Evolutionary conservation across 1,140 invertebrate genomes (phyloP).

Genomic region (Drosophila mojavensis): DNA sequence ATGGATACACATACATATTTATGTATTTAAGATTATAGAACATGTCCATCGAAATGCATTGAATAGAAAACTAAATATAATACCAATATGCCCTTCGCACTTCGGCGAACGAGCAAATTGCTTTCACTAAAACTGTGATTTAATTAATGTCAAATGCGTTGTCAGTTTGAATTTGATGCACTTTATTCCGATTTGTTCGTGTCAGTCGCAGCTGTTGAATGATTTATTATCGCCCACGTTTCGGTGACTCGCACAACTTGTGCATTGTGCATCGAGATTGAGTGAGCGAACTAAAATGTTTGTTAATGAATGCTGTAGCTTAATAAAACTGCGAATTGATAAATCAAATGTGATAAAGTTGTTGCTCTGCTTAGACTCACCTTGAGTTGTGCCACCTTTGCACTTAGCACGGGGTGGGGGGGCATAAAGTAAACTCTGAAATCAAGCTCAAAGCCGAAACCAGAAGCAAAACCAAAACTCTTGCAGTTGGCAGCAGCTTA

Average conservation of each 20-base stretch:
- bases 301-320: too few species aligned
- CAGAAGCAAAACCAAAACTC: conserved; percentile 47
- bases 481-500: conserved; percentile 74
- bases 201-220: neutral
- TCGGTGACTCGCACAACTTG: neutral
- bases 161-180: neutral
- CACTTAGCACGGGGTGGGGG: neutral
- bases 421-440: conserved; percentile 25
- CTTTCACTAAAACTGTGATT: neutral
- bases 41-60: too few species aligned
- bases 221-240: neutral
- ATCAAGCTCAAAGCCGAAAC: conserved; percentile 38
- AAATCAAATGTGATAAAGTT: too few species aligned
- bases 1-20: too few species aligned
- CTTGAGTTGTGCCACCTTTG: too few species aligned
- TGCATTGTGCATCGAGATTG: neutral
- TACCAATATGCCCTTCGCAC: too few species aligned
- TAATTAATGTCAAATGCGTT: too few species aligned
- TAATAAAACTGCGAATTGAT: too few species aligned
- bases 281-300: too few species aligned
- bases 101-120: neutral
- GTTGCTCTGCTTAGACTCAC: too few species aligned
- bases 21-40: too few species aligned
- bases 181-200: neutral
- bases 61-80: too few species aligned